Evolutionary conservation across 2,888 invertebrate genomes (phyloP), one percentile per base, ranked within the genome.

Genomic region (Macrophya alboannulata): DNA sequence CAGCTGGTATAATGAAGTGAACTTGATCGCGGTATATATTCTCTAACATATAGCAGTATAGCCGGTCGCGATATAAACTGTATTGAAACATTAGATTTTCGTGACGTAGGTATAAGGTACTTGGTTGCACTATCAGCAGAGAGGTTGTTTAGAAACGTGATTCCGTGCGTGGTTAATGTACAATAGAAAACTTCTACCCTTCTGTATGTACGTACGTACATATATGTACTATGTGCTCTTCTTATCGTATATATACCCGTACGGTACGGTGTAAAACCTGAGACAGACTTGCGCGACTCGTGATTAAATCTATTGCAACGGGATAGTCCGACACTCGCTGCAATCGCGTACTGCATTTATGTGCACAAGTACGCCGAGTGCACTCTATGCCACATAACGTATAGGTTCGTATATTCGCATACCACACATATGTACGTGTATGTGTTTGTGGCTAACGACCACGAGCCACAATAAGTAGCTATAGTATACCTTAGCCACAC

Each of bases 101-200:
- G 62, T 65, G 62, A 62, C 62, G 62, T 21, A 31, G 31, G 31
- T 31, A 31, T 31, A 31, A 2, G 31, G 43, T 21, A 31, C 8
- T 8, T 25, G 31, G 55, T 37, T 45, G 55, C 48, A 40, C 55
- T 51, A 55, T 77, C 45, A 77, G 43, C 43, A 74, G 15, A 21
- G 43, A 68, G 48, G 8, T 81, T 83, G 83, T 83, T 83, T 83
- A 68, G 83, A 83, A 83, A 83, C 48, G 68, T 68, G 83, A 83
- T 83, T 83, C 83, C 83, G 62, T 71, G 83, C 83, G 83, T 83
- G 83, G 48, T 40, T 15, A 48, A 25, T 45, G 51, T 31, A 45
- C 83, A 71, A 83, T 43, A 45, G 43, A 59, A 45, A 31, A 62
- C 40, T 37, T 55, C 76, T 31, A 59, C 79, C 59, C 55, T 17